Percentiles rank a stretch among this genome's conserved stretches.
phyloP scores from a whole-genome alignment of 1,140 invertebrate genomes.

The Hesperophylax magnus region DNA sequence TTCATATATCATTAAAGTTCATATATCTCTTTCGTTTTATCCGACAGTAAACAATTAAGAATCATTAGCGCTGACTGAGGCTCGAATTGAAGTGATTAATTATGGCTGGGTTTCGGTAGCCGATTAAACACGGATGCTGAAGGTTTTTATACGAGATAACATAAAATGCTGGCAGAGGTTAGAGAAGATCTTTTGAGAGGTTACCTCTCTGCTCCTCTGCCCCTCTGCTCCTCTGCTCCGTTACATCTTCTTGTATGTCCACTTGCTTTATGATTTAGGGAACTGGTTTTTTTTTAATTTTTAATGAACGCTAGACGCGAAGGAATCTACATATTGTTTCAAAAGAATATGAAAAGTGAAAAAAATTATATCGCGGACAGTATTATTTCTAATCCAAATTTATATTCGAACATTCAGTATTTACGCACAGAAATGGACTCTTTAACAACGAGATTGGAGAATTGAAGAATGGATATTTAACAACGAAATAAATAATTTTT shows the following conservation, averaged over 20 bases:
- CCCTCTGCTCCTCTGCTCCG: neutral
- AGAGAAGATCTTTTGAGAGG: neutral
- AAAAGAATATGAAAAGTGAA: conserved; percentile 9
- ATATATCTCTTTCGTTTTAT: conserved; percentile 31
- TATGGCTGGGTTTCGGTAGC: conserved; percentile 37
- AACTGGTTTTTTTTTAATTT: conserved; percentile 33
- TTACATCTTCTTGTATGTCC: neutral
- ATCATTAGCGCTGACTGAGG: conserved; percentile 20
- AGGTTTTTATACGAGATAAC: conserved; percentile 22
- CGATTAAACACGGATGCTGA: conserved; percentile 39
- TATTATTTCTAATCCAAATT: too few relatives aligned
- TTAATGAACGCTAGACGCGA: conserved; percentile 15
- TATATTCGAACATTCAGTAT: too few relatives aligned
- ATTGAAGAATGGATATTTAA: too few relatives aligned
- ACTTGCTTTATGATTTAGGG: conserved; percentile 36
- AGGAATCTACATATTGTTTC: neutral
- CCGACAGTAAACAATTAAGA: conserved; percentile 39
- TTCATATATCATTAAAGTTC: conserved; percentile 33
- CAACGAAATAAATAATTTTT: too few relatives aligned
- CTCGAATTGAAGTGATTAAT: conserved; percentile 39
- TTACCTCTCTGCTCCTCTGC: too few relatives aligned
- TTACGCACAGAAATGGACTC: too few relatives aligned
- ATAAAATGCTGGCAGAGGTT: neutral
- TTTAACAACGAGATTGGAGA: too few relatives aligned
- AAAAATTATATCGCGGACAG: neutral